phyloP scores from a whole-genome alignment of 2,797 vertebrate genomes.

The Oreortyx pictus region DNA sequence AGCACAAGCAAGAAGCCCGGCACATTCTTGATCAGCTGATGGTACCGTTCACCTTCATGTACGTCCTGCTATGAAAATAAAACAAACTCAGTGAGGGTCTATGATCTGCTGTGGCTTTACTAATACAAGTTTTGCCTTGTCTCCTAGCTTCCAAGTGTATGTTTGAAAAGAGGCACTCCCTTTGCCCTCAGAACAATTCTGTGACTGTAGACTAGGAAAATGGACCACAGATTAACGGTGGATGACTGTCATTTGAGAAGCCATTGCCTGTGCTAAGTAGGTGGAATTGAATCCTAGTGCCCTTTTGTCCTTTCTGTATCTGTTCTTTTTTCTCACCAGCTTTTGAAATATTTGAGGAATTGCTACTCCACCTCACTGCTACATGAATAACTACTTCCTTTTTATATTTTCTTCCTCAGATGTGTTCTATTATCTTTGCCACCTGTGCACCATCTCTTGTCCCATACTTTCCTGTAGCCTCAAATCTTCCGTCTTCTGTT shows the following conservation, averaged over 20 bases:
- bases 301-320: neutral
- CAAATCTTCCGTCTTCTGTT: neutral
- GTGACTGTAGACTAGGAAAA: neutral
- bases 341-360: neutral
- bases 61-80: slow-evolving; percentile 32
- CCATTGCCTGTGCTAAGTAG: neutral
- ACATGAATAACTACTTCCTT: neutral
- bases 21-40: neutral
- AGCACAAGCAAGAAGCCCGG: slow-evolving; percentile 34
- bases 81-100: neutral
- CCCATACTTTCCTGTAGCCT: neutral
- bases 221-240: too few relatives aligned
- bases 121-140: neutral
- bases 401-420: neutral
- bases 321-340: neutral
- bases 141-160: neutral
- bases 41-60: neutral
- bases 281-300: neutral
- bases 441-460: neutral
- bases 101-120: neutral
- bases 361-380: neutral
- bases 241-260: neutral
- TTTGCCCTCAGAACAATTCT: neutral
- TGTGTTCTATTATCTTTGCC: neutral
- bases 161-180: neutral